A percentile compares a stretch with the other conserved stretches of the same genome.
phyloP scores from a whole-genome alignment of 1,140 invertebrate species.

The Tetraneura akinire region DNA sequence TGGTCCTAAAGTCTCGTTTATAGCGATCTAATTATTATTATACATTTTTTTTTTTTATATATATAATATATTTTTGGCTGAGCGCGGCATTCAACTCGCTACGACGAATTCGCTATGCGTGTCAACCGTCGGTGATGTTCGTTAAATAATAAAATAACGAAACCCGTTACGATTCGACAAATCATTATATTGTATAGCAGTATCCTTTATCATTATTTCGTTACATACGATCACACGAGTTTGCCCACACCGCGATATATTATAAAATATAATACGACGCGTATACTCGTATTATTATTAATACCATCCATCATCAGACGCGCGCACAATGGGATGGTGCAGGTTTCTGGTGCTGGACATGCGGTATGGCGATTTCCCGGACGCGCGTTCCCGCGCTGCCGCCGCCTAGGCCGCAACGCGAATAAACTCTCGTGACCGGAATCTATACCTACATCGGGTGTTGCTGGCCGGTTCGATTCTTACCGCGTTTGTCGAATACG shows the following conservation, averaged over 20 bases:
- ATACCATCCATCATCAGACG: slow-evolving; percentile 1
- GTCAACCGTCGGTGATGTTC: neutral
- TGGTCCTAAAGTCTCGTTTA: no score
- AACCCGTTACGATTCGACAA: slow-evolving; percentile 45
- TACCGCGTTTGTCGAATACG: no score
- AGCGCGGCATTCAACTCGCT: neutral
- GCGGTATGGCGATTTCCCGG: neutral
- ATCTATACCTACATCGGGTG: neutral
- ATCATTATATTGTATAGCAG: slow-evolving; percentile 15
- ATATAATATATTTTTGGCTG: no score
- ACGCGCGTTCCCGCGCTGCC: neutral
- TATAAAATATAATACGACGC: neutral
- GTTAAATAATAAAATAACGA: neutral
- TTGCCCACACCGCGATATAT: neutral
- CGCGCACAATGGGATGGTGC: neutral
- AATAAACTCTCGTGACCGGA: slow-evolving; percentile 41
- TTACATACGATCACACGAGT: slow-evolving; percentile 37
- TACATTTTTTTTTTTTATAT: no score
- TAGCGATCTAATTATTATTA: neutral
- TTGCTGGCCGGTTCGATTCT: neutral
- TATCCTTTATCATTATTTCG: slow-evolving; percentile 14
- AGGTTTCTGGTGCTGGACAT: slow-evolving; percentile 25
- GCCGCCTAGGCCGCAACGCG: no score
- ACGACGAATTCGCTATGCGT: slow-evolving; percentile 34
- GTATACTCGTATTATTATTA: neutral